Evolutionary conservation across 2,113 vertebrate genomes (phyloP).

Genomic region (Pimephales promelas): DNA sequence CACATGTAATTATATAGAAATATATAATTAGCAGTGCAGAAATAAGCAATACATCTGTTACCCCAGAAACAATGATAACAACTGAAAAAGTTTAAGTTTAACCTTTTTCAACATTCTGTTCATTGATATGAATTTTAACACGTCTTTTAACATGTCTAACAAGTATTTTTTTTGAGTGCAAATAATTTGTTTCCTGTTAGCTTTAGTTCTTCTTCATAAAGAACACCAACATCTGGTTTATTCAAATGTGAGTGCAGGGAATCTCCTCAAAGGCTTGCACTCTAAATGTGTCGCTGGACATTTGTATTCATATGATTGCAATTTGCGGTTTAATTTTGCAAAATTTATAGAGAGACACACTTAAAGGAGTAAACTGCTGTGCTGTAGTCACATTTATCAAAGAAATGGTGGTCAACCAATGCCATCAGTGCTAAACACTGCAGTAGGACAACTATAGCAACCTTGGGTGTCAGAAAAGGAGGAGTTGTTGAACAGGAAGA

Average conservation of each 20-base stretch:
- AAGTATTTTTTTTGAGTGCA: background rate
- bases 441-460: background rate
- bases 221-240: background rate
- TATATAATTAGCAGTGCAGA: too few species aligned
- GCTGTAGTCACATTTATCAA: background rate
- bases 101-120: background rate
- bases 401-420: background rate
- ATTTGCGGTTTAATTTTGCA: background rate
- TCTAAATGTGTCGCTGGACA: background rate
- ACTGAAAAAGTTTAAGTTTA: too few species aligned
- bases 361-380: background rate
- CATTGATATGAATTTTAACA: background rate
- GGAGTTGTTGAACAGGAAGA: background rate
- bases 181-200: background rate
- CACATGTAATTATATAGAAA: too few species aligned
- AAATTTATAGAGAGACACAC: background rate
- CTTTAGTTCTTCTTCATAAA: background rate
- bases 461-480: background rate
- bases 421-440: background rate
- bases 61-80: too few species aligned
- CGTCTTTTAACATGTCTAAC: too few species aligned
- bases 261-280: background rate
- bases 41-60: too few species aligned
- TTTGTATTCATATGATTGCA: background rate
- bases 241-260: background rate